A percentile compares a stretch with the other conserved stretches of the same genome.
Evolutionary conservation across 2,797 vertebrate genomes (phyloP).

Genomic region (Ctenochaetus hawaiiensis): DNA sequence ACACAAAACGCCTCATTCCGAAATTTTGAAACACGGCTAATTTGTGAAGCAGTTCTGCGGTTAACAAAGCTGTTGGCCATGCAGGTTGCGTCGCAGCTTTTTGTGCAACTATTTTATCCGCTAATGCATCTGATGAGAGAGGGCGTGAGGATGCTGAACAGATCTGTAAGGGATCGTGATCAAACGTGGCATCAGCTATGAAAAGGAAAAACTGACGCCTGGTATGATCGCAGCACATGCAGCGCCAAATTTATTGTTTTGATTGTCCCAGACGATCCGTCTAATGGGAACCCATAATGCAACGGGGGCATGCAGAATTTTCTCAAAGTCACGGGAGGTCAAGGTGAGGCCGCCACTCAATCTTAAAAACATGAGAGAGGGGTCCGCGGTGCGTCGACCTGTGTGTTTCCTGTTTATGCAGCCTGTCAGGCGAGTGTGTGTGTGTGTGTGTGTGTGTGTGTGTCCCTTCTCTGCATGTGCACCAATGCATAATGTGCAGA

Average conservation of each 20-base stretch:
- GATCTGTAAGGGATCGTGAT: conserved; percentile 36
- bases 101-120: conserved; percentile 29
- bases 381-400: conserved; percentile 58
- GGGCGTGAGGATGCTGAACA: conserved; percentile 9
- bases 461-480: conserved; percentile 11
- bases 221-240: conserved; percentile 18
- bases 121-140: conserved; percentile 26
- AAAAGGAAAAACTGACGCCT: conserved; percentile 30
- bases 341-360: conserved; percentile 76
- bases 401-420: conserved; percentile 70
- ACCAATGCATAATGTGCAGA: conserved; percentile 55
- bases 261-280: conserved; percentile 42
- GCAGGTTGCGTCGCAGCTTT: not conserved
- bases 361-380: conserved; percentile 77
- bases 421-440: conserved; percentile 45
- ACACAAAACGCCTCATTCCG: conserved; percentile 23
- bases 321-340: conserved; percentile 60
- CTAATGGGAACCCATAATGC: conserved; percentile 40
- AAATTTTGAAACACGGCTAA: conserved; percentile 25
- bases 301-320: conserved; percentile 40
- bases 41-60: conserved; percentile 19
- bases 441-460: conserved; percentile 20
- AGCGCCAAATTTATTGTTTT: conserved; percentile 44
- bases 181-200: conserved; percentile 41
- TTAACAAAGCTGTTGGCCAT: not conserved